Evolutionary conservation across 2,797 vertebrate species (phyloP), one percentile per base, ranked within the genome.

Genomic region (Chelon labrosus): DNA sequence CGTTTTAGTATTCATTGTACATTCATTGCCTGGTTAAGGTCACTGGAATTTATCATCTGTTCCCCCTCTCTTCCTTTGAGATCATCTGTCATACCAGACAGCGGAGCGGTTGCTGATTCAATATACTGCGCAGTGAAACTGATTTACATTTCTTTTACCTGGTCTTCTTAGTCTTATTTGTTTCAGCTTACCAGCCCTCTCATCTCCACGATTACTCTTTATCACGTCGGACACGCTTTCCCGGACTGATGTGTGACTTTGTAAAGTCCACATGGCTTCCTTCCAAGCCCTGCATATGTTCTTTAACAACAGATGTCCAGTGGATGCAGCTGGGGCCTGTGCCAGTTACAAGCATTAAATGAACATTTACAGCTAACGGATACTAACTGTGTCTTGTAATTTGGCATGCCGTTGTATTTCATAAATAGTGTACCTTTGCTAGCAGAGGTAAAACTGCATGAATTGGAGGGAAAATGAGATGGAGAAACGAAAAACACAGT

Each of bases 1-100:
- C 52, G 35, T 37, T 74, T 65, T 56, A n/a, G 53, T 67, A 37
- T 76, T 77, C 10, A 59, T 51, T 41, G 1, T 2, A 19, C 51
- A 61, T 65, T 65, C 20, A 31, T 46, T 6, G 10, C 49, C 55
- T 37, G 12, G 41, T 47, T 62, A 41, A 63, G 46, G 47, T 52
- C 25, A 46, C 39, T n/a, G 46, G 27, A 27, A 41, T 68, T 65
- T 64, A 66, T 51, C 58, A 54, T 70, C 41, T 63, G 44, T 11
- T 37, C 44, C 17, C 53, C 14, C 19, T 49, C 62, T 70, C 19
- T 42, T 37, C 53, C n/a, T 73, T 13, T 46, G 22, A 67, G 54
- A 71, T 60, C 49, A 25, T 62, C 16, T 14, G 49, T 65, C 66
- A 54, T 12, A n/a, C 17, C n/a, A 42, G 35, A 75, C 57, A 55